Evolutionary conservation across 2,113 vertebrate species (phyloP).

Genomic region (Anguilla rostrata): DNA sequence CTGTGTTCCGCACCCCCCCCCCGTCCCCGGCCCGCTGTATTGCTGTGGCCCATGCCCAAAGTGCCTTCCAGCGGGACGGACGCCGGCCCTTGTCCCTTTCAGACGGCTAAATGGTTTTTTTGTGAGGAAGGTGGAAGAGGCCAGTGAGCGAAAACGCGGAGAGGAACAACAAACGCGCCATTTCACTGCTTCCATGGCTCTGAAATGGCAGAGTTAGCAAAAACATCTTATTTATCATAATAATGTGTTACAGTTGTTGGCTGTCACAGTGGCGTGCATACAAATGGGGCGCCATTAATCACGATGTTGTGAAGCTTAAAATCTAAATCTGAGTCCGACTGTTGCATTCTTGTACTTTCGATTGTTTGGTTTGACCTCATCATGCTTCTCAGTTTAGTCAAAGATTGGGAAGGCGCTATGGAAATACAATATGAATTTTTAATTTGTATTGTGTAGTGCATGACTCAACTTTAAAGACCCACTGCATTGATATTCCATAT

Average conservation of each 20-base stretch:
- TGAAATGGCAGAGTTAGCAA: conserved; percentile 7
- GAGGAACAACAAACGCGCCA: neutral
- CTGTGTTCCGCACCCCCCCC: too few relatives aligned
- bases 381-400: neutral
- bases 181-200: neutral
- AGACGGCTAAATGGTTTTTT: neutral
- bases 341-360: neutral
- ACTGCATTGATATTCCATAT: neutral
- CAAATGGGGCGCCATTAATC: neutral
- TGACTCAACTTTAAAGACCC: neutral
- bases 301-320: neutral
- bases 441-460: neutral
- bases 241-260: neutral
- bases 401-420: neutral
- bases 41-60: neutral
- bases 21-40: neutral
- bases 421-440: neutral
- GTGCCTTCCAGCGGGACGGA: neutral
- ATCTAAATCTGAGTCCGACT: neutral
- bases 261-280: neutral
- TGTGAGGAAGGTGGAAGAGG: neutral
- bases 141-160: neutral
- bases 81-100: neutral
- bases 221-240: conserved; percentile 11
- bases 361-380: neutral